Evolutionary conservation across 2,888 invertebrate species (phyloP), one percentile per base, ranked within the genome.

Genomic region (Apodemia zela): DNA sequence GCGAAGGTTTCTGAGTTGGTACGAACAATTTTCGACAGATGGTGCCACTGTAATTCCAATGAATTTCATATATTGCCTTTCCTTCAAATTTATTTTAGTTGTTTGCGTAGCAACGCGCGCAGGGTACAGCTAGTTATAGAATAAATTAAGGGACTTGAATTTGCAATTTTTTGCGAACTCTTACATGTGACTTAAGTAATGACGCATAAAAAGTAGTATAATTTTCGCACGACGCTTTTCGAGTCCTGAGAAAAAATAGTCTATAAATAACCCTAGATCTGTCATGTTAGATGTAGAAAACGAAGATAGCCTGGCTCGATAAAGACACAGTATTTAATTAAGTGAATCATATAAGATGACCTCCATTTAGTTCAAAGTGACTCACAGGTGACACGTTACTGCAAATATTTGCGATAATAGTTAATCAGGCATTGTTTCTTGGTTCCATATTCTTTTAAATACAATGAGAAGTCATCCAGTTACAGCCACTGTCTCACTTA

Each of bases 331-430:
- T 17, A 17, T n/a, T 45, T 8, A 45, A 45, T 45, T 45, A 45
- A 45, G n/a, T 45, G 45, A 45, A n/a, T 45, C 45, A 45, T 45
- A 45, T n/a, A 45, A 45, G n/a, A 45, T 45, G 17, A 45, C 45
- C 45, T 45, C 45, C 45, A 45, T 45, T 17, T 15, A 17, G 45
- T 45, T 45, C 45, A 45, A 7, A 47, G 2, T 17, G 47, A 47
- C 47, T 47, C 47, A 47, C 47, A 47, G 47, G 47, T 47, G 47
- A 17, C 47, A 47, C 17, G 8, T 47, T 47, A 17, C 47, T n/a
- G 17, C 47, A 47, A 47, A 47, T 47, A 47, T 47, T 47, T 47
- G 47, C 8, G 2, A 17, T 17, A 17, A 17, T 47, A 7, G 17
- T 47, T 47, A 17, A 47, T 47, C 47, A 47, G 17, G 17, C 47